A percentile compares a stretch with the other conserved stretches of the same genome.
These are phyloP conservation scores for Thunnus maccoyii DNA, from an alignment of 2,113 vertebrate genomes.

Conservation along the genomic window DNA sequence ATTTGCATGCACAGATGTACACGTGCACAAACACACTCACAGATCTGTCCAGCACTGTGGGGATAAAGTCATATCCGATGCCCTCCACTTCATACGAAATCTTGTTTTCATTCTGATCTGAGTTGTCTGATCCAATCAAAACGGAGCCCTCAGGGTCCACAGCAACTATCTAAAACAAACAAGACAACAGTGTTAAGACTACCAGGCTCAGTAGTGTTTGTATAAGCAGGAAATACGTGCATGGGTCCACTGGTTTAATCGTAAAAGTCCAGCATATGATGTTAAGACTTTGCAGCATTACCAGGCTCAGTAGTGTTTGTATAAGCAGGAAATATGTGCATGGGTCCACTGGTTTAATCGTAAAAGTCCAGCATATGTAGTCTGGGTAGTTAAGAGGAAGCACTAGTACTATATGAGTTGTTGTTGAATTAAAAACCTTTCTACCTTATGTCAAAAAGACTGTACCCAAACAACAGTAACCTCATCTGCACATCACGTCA, in stretches of 20 bases:
- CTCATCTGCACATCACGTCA: not conserved
- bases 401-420: too few species aligned
- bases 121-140: slow-evolving; percentile 83
- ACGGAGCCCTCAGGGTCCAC: slow-evolving; percentile 94
- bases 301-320: too few species aligned
- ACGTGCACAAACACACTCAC: slow-evolving; percentile 74
- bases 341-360: too few species aligned
- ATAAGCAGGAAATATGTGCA: too few species aligned
- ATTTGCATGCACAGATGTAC: not conserved
- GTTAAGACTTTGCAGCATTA: too few species aligned
- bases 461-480: not conserved
- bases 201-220: too few species aligned
- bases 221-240: too few species aligned
- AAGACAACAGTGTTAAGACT: not conserved
- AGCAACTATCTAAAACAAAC: slow-evolving; percentile 86
- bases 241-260: too few species aligned
- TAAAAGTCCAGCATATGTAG: too few species aligned
- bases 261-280: too few species aligned
- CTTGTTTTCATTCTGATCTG: slow-evolving; percentile 83
- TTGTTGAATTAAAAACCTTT: too few species aligned
- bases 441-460: not conserved
- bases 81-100: slow-evolving; percentile 92
- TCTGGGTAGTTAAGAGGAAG: too few species aligned
- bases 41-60: slow-evolving; percentile 90
- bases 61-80: slow-evolving; percentile 93